A percentile compares a stretch with the other conserved stretches of the same genome.
Conservation (phyloP, 2,888 invertebrate species). For the Tubiluchus corallicola region DNA sequence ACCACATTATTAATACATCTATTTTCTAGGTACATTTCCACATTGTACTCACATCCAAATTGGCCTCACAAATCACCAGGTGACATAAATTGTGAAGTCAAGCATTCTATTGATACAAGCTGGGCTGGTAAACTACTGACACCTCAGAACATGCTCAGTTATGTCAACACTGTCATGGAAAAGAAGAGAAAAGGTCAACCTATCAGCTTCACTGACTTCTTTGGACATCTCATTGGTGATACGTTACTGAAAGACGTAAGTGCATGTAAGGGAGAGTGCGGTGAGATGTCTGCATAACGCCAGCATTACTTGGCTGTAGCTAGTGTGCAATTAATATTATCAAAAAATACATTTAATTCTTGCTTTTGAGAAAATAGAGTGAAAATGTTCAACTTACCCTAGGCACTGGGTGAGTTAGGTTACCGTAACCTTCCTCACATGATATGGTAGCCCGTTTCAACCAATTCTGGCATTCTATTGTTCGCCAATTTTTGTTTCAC, state of each 20-base stretch:
- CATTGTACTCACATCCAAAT: constrained; percentile 30
- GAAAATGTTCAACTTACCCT: too few relatives aligned
- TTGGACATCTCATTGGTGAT: constrained; percentile 32
- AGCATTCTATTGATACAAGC: constrained; percentile 24
- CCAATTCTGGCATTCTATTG: too few relatives aligned
- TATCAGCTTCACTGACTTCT: constrained; percentile 33
- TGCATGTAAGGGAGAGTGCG: too few relatives aligned
- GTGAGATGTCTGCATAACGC: too few relatives aligned
- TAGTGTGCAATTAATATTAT: too few relatives aligned
- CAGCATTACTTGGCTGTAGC: too few relatives aligned
- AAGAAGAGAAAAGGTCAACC: constrained; percentile 30
- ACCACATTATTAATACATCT: too few relatives aligned
- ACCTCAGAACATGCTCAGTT: constrained; percentile 22
- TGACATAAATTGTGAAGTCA: constrained; percentile 26
- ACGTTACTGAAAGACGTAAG: constrained; percentile 29
- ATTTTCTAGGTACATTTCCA: constrained; percentile 28
- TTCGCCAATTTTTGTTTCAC: constrained; percentile 5
- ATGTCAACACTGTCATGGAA: constrained; percentile 23
- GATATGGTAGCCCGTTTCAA: too few relatives aligned
- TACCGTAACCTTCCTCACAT: too few relatives aligned
- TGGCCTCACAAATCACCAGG: constrained; percentile 27
- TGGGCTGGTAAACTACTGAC: constrained; percentile 20
- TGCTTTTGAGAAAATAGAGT: too few relatives aligned
- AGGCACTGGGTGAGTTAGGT: too few relatives aligned
- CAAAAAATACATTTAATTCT: too few relatives aligned